phyloP scores from a whole-genome alignment of 2,797 vertebrate species.

The Macroramphosus scolopax region DNA sequence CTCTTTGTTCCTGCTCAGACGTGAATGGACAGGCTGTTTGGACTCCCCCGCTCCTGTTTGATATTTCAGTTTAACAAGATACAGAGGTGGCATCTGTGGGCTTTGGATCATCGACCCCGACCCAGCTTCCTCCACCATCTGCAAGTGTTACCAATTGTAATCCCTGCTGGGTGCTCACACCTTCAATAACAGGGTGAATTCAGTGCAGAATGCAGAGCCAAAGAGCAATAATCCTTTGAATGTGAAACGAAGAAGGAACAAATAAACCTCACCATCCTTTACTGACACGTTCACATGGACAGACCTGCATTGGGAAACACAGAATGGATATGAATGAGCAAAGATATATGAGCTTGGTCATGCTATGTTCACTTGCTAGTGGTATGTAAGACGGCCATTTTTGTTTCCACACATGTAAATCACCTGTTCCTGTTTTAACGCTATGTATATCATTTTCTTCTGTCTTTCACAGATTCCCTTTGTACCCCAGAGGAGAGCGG shows the following conservation, averaged over 20 bases:
- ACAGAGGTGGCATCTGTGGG: slow-evolving; percentile 27
- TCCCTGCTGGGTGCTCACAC: slow-evolving; percentile 23
- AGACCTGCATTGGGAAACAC: slow-evolving; percentile 5
- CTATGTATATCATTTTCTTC: slow-evolving; percentile 11
- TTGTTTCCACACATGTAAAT: slow-evolving; percentile 7
- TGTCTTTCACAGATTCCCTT: slow-evolving; percentile 85
- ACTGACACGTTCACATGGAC: slow-evolving; percentile 21
- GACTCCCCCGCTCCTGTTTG: slow-evolving; percentile 51
- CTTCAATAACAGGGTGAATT: slow-evolving; percentile 25
- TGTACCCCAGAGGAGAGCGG: slow-evolving; percentile 93
- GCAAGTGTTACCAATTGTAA: slow-evolving; percentile 30
- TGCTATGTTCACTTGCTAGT: background rate
- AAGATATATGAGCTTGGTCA: background rate
- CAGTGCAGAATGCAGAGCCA: slow-evolving; percentile 7
- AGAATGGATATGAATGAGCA: too few relatives aligned
- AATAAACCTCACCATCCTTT: background rate
- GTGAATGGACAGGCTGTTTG: slow-evolving; percentile 37
- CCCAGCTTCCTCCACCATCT: slow-evolving; percentile 23
- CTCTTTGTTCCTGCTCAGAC: slow-evolving; percentile 40
- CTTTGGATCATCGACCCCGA: slow-evolving; percentile 29
- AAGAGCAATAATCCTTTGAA: slow-evolving; percentile 22
- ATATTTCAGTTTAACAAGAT: slow-evolving; percentile 53
- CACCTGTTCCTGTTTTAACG: slow-evolving; percentile 18
- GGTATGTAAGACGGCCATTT: slow-evolving; percentile 6
- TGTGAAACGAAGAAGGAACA: slow-evolving; percentile 34